Percentiles rank a stretch among this genome's conserved stretches.
Evolutionary conservation across 2,797 vertebrate species (phyloP).

Genomic region (Chiroxiphia lanceolata): DNA sequence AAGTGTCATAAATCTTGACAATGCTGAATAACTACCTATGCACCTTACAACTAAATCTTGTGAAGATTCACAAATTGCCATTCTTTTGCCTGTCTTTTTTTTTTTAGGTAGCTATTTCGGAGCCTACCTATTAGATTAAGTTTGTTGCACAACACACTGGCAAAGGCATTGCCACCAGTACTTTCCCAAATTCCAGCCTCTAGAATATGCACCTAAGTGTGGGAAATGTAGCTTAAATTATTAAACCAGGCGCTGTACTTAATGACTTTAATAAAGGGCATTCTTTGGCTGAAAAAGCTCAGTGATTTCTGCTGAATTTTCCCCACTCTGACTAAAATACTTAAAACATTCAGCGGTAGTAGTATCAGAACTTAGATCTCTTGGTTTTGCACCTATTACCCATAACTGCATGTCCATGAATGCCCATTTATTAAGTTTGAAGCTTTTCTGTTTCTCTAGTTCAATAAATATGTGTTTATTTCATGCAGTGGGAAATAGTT

Average conservation of each 20-base stretch:
- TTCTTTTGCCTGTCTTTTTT: background rate
- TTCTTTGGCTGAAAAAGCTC: background rate
- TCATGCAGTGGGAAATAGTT: background rate
- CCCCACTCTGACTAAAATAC: background rate
- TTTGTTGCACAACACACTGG: background rate
- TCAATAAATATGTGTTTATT: background rate
- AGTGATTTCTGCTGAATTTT: background rate
- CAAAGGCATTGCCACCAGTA: background rate
- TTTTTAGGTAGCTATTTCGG: background rate
- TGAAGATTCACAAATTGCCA: background rate
- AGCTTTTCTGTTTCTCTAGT: background rate
- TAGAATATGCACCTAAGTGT: background rate
- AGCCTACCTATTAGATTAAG: background rate
- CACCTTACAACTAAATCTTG: background rate
- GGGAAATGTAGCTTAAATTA: background rate
- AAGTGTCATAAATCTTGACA: background rate
- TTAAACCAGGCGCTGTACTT: background rate
- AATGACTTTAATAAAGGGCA: background rate
- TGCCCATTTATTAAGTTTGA: background rate
- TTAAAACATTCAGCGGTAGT: background rate
- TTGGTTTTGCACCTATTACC: background rate
- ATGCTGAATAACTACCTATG: background rate
- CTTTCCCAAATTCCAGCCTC: background rate
- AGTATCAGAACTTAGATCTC: background rate
- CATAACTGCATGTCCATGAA: background rate